These are phyloP conservation scores for Characodon lateralis DNA, from an alignment of 2,797 vertebrate species.

Conservation along the genomic window DNA sequence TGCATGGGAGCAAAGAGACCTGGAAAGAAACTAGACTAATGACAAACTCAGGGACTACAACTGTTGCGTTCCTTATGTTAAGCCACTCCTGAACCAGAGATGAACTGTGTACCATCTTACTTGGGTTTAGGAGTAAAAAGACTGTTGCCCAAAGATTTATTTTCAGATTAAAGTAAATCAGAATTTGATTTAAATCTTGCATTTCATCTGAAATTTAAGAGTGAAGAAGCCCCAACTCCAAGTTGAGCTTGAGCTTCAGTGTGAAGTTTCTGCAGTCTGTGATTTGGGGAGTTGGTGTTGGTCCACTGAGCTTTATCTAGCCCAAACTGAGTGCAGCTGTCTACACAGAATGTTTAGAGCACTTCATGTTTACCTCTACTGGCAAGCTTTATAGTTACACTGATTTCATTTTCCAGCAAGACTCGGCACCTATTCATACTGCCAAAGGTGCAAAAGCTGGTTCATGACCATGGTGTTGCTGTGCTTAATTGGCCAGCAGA, in stretches of 20 bases:
- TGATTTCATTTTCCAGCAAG: background rate
- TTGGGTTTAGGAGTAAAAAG: background rate
- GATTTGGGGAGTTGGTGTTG: background rate
- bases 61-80: background rate
- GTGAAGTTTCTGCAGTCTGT: background rate
- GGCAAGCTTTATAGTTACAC: background rate
- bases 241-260: background rate
- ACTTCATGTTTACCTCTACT: background rate
- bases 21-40: too few relatives aligned
- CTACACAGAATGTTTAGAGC: background rate
- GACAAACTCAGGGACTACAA: background rate
- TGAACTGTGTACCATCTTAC: background rate
- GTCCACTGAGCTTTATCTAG: background rate
- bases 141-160: background rate
- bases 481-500: background rate
- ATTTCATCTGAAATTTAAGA: background rate
- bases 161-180: background rate
- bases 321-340: background rate
- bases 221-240: background rate
- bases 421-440: background rate
- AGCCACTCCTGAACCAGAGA: background rate
- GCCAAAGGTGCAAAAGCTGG: background rate
- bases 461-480: background rate
- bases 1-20: too few relatives aligned
- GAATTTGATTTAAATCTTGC: background rate